Evolutionary conservation across 2,797 vertebrate genomes (phyloP).

Genomic region (Tolypeutes matacus): DNA sequence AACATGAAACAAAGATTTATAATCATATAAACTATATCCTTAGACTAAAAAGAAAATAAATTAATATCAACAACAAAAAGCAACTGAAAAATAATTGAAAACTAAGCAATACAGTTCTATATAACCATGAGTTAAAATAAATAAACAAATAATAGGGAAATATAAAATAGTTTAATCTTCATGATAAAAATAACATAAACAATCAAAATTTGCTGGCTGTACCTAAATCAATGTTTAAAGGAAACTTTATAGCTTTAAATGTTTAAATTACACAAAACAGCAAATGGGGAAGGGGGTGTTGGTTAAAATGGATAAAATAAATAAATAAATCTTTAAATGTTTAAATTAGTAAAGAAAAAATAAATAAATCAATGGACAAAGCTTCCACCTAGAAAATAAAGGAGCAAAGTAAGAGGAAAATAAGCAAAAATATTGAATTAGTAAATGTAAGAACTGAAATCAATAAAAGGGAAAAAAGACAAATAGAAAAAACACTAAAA

Average conservation of each 20-base stretch:
- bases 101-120: not conserved
- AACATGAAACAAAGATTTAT: not conserved
- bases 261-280: too few relatives aligned
- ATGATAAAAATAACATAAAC: not conserved
- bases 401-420: not conserved
- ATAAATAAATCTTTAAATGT: too few relatives aligned
- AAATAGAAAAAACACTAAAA: not conserved
- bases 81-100: not conserved
- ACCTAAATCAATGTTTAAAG: not conserved
- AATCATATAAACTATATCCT: not conserved
- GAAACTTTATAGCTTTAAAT: not conserved
- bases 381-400: not conserved
- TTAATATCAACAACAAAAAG: not conserved
- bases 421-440: not conserved
- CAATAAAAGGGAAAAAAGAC: not conserved
- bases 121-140: not conserved
- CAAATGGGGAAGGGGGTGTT: too few relatives aligned
- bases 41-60: constrained; percentile 4
- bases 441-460: not conserved
- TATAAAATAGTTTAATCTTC: not conserved
- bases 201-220: not conserved
- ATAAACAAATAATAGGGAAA: not conserved
- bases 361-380: not conserved
- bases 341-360: not conserved
- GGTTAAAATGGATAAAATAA: too few relatives aligned